A percentile compares a stretch with the other conserved stretches of the same genome.
Conservation (phyloP, 2,113 vertebrate genomes). For the Embiotoca jacksoni region DNA sequence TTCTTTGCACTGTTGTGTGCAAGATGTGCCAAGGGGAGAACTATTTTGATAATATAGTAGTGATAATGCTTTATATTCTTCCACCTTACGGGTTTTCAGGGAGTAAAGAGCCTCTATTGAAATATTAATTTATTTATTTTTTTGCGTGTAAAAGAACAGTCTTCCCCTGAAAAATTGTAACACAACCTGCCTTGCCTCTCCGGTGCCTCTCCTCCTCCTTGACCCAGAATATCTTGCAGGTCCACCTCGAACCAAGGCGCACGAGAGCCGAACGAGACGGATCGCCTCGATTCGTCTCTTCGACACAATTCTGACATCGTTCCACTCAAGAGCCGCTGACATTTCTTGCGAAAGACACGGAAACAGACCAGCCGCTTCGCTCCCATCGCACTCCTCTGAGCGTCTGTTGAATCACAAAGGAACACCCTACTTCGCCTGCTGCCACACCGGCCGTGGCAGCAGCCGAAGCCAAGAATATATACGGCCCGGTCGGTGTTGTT, state of each 20-base stretch:
- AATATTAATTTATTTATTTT: conserved; percentile 41
- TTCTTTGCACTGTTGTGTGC: background rate
- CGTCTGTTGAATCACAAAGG: conserved; percentile 71
- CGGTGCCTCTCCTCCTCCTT: conserved; percentile 32
- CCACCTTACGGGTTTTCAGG: conserved; percentile 1
- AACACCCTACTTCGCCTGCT: conserved; percentile 50
- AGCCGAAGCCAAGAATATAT: conserved; percentile 34
- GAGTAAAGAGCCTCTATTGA: conserved; percentile 11
- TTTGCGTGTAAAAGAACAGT: conserved; percentile 6
- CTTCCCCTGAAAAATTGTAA: background rate
- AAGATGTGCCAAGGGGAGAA: conserved; percentile 11
- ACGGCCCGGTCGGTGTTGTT: conserved; percentile 15
- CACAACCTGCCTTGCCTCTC: conserved; percentile 19
- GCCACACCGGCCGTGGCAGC: conserved; percentile 53
- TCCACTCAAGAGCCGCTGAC: conserved; percentile 40
- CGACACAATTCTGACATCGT: conserved; percentile 57
- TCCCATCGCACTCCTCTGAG: conserved; percentile 63
- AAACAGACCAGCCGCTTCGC: conserved; percentile 36
- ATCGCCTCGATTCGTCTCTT: conserved; percentile 28
- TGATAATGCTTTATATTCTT: conserved; percentile 9
- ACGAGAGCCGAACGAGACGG: conserved; percentile 32
- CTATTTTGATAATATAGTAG: background rate
- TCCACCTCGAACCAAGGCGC: conserved; percentile 47
- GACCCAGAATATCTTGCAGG: conserved; percentile 50
- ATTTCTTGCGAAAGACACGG: conserved; percentile 35